Base-by-base conservation (phyloP, 2,888 invertebrate genomes). In the Patella depressa region DNA sequence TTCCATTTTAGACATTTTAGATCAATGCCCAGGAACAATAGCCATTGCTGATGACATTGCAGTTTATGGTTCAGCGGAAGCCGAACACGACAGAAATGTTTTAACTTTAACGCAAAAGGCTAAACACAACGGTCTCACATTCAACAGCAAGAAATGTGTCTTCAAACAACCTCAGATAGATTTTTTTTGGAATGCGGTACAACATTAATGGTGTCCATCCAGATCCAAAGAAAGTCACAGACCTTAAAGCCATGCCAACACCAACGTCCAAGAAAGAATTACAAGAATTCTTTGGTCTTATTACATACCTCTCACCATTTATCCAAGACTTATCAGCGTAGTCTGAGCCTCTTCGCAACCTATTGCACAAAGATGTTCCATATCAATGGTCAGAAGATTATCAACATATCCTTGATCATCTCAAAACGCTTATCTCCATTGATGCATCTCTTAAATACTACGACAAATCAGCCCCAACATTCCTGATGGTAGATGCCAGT, bases 171-270 rank as follows among this genome's bases (percentile, higher is more conserved):
- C 57, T n/a, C 57, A 57, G n/a, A 7, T 57, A 57, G 15, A 15
- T n/a, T 7, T 57, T 7, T 57, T 57, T 57, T n/a, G n/a, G 57
- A 57, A 57, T 57, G 57, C 17, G 15, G 15, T 57, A 12, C n/a
- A 14, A 57, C n/a, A 12, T 15, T n/a, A 57, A 57, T 57, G 57
- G n/a, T n/a, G 12, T 57, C 17, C 1, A 55, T 55, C 55, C 55
- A 55, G 55, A 29, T 2, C 29, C 29, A 29, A 55, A 17, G 17
- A 55, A 55, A 55, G 55, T 12, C 15, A n/a, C 9, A 57, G 14
- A 57, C 57, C 57, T 57, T 12, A 57, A 57, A 57, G 57, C 57
- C n/a, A 57, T 57, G 57, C 57, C 57, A 57, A 57, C 57, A 57
- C 12, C 5, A 57, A 57, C 57, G n/a, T 57, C 57, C 0, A 57